Percentiles rank a stretch among this genome's conserved stretches.
Evolutionary conservation across 2,113 vertebrate genomes (phyloP).

Genomic region (Platichthys flesus): DNA sequence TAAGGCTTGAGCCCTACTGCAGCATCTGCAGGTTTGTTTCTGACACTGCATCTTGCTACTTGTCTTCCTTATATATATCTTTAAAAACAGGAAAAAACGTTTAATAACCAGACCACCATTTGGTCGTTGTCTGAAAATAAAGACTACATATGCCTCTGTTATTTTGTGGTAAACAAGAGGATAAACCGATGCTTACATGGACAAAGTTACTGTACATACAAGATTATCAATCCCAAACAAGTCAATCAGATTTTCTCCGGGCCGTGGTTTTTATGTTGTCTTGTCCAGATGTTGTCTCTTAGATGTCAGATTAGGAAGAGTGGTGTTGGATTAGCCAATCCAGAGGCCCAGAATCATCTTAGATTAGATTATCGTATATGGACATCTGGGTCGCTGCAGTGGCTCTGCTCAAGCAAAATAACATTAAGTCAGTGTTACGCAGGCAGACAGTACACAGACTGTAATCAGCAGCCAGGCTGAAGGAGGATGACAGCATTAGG

Average conservation of each 20-base stretch:
- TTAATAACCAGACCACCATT: not conserved
- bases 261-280: constrained; percentile 39
- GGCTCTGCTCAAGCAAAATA: constrained; percentile 66
- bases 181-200: constrained; percentile 43
- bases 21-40: too few relatives aligned
- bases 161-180: constrained; percentile 40
- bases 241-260: constrained; percentile 64
- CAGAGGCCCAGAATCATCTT: constrained; percentile 65
- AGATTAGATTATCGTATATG: constrained; percentile 80
- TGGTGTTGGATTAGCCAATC: constrained; percentile 80
- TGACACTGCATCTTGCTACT: too few relatives aligned
- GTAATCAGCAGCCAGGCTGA: constrained; percentile 66
- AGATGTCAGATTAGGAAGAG: constrained; percentile 73
- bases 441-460: constrained; percentile 71
- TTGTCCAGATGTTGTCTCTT: constrained; percentile 73
- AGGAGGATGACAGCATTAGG: constrained; percentile 64
- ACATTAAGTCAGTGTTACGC: constrained; percentile 74
- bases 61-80: too few relatives aligned
- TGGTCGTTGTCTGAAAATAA: constrained; percentile 27
- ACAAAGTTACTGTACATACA: constrained; percentile 58
- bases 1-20: too few relatives aligned
- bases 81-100: too few relatives aligned
- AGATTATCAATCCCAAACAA: constrained; percentile 66
- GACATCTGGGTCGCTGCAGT: constrained; percentile 74
- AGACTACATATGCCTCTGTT: constrained; percentile 19